Conservation (phyloP, 1,140 invertebrate species). For the Dendrolimus punctatus region DNA sequence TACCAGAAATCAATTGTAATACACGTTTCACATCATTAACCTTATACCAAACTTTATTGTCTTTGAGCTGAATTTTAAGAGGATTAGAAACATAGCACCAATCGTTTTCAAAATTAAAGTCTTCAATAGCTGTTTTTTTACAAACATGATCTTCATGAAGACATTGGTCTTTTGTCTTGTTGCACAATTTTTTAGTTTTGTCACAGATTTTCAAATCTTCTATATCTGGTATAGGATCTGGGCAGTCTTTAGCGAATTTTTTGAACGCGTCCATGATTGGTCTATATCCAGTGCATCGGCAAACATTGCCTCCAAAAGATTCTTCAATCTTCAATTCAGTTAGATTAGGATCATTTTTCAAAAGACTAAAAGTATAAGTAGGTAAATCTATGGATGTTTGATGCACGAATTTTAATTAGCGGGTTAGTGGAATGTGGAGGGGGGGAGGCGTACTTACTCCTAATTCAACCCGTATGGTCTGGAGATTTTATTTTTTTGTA, state of each 20-base stretch:
- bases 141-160: slow-evolving; percentile 14
- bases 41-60: slow-evolving; percentile 36
- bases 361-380: slow-evolving; percentile 24
- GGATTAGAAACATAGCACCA: slow-evolving; percentile 43
- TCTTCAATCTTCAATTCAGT: slow-evolving; percentile 79
- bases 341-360: slow-evolving; percentile 45
- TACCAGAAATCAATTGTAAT: slow-evolving; percentile 24
- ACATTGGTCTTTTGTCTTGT: slow-evolving; percentile 21
- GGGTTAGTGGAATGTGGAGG: too few relatives aligned
- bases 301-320: slow-evolving; percentile 82
- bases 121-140: neutral
- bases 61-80: slow-evolving; percentile 31
- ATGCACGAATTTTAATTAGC: too few relatives aligned
- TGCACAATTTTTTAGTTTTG: slow-evolving; percentile 36
- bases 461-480: too few relatives aligned
- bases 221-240: slow-evolving; percentile 28
- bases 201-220: slow-evolving; percentile 42
- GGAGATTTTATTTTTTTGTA: too few relatives aligned
- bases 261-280: slow-evolving; percentile 86
- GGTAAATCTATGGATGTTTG: too few relatives aligned
- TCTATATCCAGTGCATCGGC: slow-evolving; percentile 87
- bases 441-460: too few relatives aligned
- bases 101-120: slow-evolving; percentile 10
- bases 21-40: slow-evolving; percentile 28
- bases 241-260: slow-evolving; percentile 69